Evolutionary conservation across 2,113 vertebrate species (phyloP).

Genomic region (Symphodus melops): DNA sequence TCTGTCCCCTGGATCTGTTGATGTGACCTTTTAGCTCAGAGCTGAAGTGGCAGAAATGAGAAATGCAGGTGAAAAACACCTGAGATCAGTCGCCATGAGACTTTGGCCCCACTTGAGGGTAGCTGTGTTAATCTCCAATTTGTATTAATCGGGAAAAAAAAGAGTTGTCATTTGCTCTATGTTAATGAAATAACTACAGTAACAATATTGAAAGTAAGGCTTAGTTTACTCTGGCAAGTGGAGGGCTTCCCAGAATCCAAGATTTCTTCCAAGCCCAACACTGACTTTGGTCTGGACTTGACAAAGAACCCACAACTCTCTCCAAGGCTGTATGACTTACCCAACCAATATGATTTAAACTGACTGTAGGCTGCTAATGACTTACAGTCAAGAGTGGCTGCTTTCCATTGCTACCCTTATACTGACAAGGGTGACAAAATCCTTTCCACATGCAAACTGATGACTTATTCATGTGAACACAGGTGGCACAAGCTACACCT

Average conservation of each 20-base stretch:
- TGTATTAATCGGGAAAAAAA: not conserved
- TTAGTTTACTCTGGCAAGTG: not conserved
- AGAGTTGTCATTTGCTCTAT: not conserved
- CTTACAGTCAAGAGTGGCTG: conserved; percentile 11
- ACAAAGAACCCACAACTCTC: conserved; percentile 3
- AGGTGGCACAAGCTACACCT: conserved; percentile 55
- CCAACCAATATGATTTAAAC: conserved; percentile 16
- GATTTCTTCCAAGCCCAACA: not conserved
- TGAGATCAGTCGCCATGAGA: conserved; percentile 42
- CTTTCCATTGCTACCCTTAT: conserved; percentile 19
- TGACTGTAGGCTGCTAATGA: conserved; percentile 9
- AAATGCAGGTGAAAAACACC: conserved; percentile 69
- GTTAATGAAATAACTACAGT: conserved; percentile 5
- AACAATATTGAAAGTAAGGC: conserved; percentile 5
- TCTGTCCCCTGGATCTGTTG: conserved; percentile 81
- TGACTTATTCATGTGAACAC: conserved; percentile 59
- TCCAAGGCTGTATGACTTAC: conserved; percentile 13
- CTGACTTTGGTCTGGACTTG: not conserved
- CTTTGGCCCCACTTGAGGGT: conserved; percentile 10
- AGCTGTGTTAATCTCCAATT: conserved; percentile 7
- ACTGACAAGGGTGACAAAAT: conserved; percentile 25
- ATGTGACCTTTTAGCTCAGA: conserved; percentile 72
- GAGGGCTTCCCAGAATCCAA: not conserved
- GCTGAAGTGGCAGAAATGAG: conserved; percentile 74
- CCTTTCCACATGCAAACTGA: conserved; percentile 40